Base-by-base conservation (phyloP, 2,888 invertebrate genomes). In the Amphipyra berbera region DNA sequence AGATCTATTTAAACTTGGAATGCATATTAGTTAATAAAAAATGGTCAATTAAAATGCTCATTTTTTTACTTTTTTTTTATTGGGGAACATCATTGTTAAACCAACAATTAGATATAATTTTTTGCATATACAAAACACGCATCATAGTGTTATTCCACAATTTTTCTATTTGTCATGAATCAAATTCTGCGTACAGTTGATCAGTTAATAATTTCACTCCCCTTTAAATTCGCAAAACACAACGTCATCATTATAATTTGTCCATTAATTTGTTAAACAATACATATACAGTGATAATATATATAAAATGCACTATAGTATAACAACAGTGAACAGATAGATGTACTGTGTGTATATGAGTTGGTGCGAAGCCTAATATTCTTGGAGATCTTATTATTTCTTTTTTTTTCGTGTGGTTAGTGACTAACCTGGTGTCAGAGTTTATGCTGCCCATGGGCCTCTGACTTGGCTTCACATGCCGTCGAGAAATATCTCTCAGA, bases 221-320 rank as follows among this genome's bases (percentile, higher is more conserved):
- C 84, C 77, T 79, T 69, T 89, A 89, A 87, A 88, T 87, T 89
- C 82, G 84, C 83, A 82, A 88, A 90, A 90, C 85, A 86, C 88
- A 90, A 90, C 90, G 73, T 82, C 59, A 76, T 78, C 49, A 73
- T 64, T 69, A 80, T 79, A 83, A 78, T 81, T 73, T 79, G 79
- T 78, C 76, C 59, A 61, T 64, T 66, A 82, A 77, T 64, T 59
- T 75, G 48, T 76, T 81, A 84, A 86, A 83, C 81, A 85, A 84
- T 86, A n/a, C n/a, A n/a, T n/a, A 86, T 65, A 73, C 59, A 73
- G 61, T 73, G 61, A 84, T 83, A n/a, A n/a, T n/a, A n/a, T n/a
- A 83, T 79, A 74, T 76, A 83, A 77, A 84, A 84, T 81, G 81
- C 82, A 84, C 78, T 78, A 74, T 78, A 82, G 82, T 84, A 86